Conservation (phyloP, 2,797 vertebrate species). For the Dermochelys coriacea region DNA sequence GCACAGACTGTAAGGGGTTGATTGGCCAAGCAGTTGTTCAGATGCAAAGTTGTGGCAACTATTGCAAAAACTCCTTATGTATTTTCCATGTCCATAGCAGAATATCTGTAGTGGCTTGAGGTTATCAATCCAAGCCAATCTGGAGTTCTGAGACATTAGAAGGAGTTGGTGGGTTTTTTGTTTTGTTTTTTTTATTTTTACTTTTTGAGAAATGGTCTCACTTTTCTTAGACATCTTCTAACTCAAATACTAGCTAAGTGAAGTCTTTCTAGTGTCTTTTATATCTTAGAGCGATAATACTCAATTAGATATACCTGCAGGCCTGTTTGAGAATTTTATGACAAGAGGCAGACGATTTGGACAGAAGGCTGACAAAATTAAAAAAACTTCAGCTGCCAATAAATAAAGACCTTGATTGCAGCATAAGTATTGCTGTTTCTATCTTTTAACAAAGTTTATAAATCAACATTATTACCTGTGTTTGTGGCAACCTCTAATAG, state of each 20-base stretch:
- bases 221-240: rapidly evolving
- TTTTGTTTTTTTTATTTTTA: background rate
- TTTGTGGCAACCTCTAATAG: too few relatives aligned
- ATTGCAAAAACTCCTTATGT: background rate
- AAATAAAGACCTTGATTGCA: too few relatives aligned
- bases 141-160: background rate
- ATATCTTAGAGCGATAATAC: background rate
- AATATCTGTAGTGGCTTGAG: background rate
- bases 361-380: too few relatives aligned
- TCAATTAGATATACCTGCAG: too few relatives aligned
- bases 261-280: too few relatives aligned
- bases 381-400: too few relatives aligned
- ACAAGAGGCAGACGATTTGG: too few relatives aligned
- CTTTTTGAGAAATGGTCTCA: background rate
- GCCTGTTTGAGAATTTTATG: too few relatives aligned
- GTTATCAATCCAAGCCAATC: background rate
- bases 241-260: too few relatives aligned
- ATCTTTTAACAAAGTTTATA: too few relatives aligned
- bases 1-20: background rate
- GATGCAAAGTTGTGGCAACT: background rate
- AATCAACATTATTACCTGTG: too few relatives aligned
- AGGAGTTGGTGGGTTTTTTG: background rate
- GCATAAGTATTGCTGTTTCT: too few relatives aligned
- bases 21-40: background rate
- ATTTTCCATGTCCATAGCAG: background rate